Base-by-base conservation (phyloP, 1,140 invertebrate genomes). In the Brachionus rubens region DNA sequence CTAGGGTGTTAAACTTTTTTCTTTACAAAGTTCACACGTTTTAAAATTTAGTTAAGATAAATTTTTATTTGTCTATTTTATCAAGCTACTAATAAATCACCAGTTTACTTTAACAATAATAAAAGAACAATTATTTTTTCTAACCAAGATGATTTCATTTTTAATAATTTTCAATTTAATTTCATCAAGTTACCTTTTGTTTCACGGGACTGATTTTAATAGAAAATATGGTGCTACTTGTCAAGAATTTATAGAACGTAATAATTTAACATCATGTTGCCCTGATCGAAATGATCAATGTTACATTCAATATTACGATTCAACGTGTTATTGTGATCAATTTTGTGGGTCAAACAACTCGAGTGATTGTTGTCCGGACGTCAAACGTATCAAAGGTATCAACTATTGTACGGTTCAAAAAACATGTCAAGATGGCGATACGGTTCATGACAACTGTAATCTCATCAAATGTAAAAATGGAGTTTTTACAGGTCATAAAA, bases 281-380 rank as follows among this genome's bases (percentile, higher is more conserved):
- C 79, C 82, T 0, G 88, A 88, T 14, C 83, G 91, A 43, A 83
- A 88, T 78, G 91, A 93, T 81, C 85, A 88, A 3, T 93, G 91
- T 81, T 88, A 89, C 1, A 86, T 89, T 16, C 91, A 90, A 10
- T 91, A 92, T 77, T 78, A 86, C 85, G 82, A 81, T 24, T 93
- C 92, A 0, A 80, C 91, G 2, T 96, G 93, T 83, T 96, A 96
- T 83, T 96, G 93, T 81, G 93, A 96, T 83, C 87, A 91, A 78
- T 96, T 96, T 85, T 96, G 93, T 85, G 89, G 92, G 79, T 84
- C 88, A 56, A 84, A 87, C 81, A 88, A 75, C 78, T 14, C 30
- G 14, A 2, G 75, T 77, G 91, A 93, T 81, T 95, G 93, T 81
- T 95, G 93, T 82, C 93, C 93, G 0, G 93, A 96, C 83, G 95